These are phyloP conservation scores for Aspiorhynchus laticeps DNA, from an alignment of 2,113 vertebrate species.

Conservation along the genomic window DNA sequence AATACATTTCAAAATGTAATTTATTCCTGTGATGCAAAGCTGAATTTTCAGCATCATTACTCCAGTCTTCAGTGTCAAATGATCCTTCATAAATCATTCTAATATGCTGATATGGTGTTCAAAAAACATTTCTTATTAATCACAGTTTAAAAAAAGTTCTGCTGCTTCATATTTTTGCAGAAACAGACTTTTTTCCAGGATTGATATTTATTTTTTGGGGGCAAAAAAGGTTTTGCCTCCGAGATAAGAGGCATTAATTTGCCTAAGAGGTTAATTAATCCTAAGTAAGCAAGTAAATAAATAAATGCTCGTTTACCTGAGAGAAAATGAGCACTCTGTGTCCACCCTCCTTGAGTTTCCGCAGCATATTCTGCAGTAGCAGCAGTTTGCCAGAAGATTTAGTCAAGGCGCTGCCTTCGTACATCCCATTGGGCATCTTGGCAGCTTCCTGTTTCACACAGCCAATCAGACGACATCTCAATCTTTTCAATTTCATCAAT, in stretches of 20 bases:
- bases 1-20: neutral
- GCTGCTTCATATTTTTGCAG: no score
- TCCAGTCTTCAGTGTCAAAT: neutral
- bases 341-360: conserved; percentile 92
- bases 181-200: neutral
- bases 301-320: conserved; percentile 77
- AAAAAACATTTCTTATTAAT: neutral
- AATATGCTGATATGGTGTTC: neutral
- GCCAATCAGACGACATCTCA: conserved; percentile 5
- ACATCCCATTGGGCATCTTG: conserved; percentile 98
- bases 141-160: neutral
- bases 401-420: conserved; percentile 90
- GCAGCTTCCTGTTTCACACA: conserved; percentile 86
- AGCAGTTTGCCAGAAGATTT: conserved; percentile 90
- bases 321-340: conserved; percentile 97
- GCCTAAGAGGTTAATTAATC: neutral
- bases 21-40: neutral
- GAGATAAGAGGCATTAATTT: neutral
- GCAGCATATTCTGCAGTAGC: conserved; percentile 95
- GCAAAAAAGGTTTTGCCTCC: no score
- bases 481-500: neutral
- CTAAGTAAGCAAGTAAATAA: neutral
- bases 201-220: neutral
- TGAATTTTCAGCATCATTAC: neutral
- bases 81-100: neutral